Evolutionary conservation across 2,797 vertebrate genomes (phyloP).

Genomic region (Balearica regulorum): DNA sequence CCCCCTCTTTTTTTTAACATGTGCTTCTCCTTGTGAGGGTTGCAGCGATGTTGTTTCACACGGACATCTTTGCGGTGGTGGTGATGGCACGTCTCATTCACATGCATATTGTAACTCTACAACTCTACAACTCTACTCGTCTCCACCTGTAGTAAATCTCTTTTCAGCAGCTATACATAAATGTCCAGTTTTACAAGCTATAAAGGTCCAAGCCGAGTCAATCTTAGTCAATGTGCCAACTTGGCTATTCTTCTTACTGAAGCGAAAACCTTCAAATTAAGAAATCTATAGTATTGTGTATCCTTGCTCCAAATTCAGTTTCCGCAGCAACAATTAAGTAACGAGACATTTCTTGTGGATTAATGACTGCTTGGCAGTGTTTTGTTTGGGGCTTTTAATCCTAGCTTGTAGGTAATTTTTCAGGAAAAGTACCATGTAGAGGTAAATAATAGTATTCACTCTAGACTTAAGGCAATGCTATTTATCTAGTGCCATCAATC

Average conservation of each 20-base stretch:
- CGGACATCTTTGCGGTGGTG: neutral
- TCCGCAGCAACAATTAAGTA: constrained; percentile 45
- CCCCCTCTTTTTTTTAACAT: neutral
- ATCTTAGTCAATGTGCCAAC: neutral
- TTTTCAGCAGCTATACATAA: constrained; percentile 1
- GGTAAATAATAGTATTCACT: constrained; percentile 39
- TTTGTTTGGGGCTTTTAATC: constrained; percentile 55
- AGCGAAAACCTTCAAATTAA: constrained; percentile 20
- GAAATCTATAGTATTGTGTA: neutral
- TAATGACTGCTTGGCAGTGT: constrained; percentile 36
- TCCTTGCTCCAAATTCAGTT: neutral
- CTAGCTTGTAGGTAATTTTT: constrained; percentile 56
- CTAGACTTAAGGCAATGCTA: neutral
- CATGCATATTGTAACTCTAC: neutral
- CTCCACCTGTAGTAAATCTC: neutral
- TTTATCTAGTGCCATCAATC: constrained; percentile 10
- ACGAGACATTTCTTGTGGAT: constrained; percentile 18
- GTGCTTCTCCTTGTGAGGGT: neutral
- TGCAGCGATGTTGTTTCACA: neutral
- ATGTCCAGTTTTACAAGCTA: constrained; percentile 26
- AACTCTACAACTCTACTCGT: neutral
- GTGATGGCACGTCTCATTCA: neutral
- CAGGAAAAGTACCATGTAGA: constrained; percentile 38
- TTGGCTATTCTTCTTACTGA: constrained; percentile 15
- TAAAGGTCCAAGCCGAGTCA: neutral